Base-by-base conservation (phyloP, 2,113 vertebrate genomes). In the Centropristis striata region DNA sequence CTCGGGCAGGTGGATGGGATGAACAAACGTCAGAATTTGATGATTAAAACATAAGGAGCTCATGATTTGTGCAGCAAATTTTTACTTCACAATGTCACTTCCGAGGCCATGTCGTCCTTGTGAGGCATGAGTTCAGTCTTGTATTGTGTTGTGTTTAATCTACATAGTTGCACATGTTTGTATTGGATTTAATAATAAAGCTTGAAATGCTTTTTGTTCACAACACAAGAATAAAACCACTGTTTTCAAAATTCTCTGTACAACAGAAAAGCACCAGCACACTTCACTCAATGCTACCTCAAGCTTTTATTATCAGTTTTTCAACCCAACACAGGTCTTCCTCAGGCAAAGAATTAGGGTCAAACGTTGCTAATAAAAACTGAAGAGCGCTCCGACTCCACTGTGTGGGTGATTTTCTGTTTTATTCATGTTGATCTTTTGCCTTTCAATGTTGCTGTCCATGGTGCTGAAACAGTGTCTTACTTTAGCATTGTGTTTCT, bases 371-470 rank as follows among this genome's bases (percentile, higher is more conserved):
- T 37, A 13, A 49, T 37, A 60, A 60, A 50, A 49, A 14, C 28
- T 25, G 12, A 11, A 11, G 13, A 21, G 4, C 0, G 13, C 39
- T 57, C 14, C 7, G 37, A 20, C 39, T 68, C 36, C 37, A 44
- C 20, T 46, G 37, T 18, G 25, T 21, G 20, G 11, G 32, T 6
- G 7, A 14, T 37, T 55, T 36, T 78, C 6, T 68, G 8, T 49
- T 69, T 8, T 14, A 46, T 32, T 53, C 12, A 41, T 47, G 13
- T 32, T 1, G 4, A 28, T 41, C 8, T 32, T 66, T 21, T 15
- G 8, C 1, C 25, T 54, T 15, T 12, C 18, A 18, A 16, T n/a
- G 49, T 12, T 50, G 71, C 71, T 79, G 65, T 84, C 76, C 76
- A 21, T 71, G 71, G 76, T 60, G 44, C 71, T 71, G 66, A 80